Evolutionary conservation across 1,140 invertebrate genomes (phyloP).

Genomic region (Bilobella aurantiaca): DNA sequence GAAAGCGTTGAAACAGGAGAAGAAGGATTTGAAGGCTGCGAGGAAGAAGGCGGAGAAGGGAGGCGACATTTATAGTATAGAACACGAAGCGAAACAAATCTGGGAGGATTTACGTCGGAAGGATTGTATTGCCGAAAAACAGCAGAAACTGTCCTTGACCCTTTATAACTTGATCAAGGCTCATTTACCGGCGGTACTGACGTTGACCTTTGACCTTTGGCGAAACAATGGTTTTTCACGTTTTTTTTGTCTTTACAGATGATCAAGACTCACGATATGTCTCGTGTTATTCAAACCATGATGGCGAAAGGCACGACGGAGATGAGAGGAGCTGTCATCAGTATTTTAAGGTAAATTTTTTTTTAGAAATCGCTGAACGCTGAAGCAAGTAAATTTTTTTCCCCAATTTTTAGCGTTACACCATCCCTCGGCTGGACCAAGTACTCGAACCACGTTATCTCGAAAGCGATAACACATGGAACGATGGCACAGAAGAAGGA

Average conservation of each 20-base stretch:
- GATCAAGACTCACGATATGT: constrained; percentile 5
- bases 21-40: constrained; percentile 6
- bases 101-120: constrained; percentile 11
- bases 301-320: constrained; percentile 4
- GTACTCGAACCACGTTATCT: not conserved
- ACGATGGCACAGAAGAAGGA: not conserved
- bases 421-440: not conserved
- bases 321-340: not conserved
- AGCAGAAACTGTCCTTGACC: not conserved
- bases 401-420: not conserved
- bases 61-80: not conserved
- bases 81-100: constrained; percentile 2
- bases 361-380: not conserved
- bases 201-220: not conserved
- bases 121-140: not conserved
- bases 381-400: not conserved
- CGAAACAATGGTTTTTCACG: not conserved
- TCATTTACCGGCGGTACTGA: constrained; percentile 1
- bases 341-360: constrained; percentile 3
- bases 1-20: constrained; percentile 11
- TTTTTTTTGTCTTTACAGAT: not conserved
- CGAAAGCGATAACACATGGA: not conserved
- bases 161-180: not conserved
- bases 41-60: not conserved
- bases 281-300: constrained; percentile 4